Percentiles rank a stretch among this genome's conserved stretches.
Evolutionary conservation across 1,140 invertebrate species (phyloP).

Genomic region (Drosophila sp.): DNA sequence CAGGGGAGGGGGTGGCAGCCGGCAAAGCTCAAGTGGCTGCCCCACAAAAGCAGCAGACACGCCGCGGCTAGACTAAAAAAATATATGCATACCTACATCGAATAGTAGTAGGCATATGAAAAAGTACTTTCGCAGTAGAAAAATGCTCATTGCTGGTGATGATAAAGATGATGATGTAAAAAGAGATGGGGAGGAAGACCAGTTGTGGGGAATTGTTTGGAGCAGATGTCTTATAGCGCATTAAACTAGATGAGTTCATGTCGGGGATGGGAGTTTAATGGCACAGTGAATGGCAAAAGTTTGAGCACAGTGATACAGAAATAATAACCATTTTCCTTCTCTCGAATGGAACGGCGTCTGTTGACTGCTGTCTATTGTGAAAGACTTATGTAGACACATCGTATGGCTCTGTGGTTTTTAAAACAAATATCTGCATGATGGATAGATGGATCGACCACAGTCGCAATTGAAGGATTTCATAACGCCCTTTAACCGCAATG

Average conservation of each 20-base stretch:
- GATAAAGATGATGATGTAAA: not conserved
- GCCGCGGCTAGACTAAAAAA: slow-evolving; percentile 55
- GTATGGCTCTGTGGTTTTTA: too few species aligned
- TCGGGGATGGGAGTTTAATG: slow-evolving; percentile 36
- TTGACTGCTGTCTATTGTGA: too few species aligned
- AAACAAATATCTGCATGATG: too few species aligned
- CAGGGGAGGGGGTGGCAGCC: slow-evolving; percentile 12
- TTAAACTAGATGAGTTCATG: slow-evolving; percentile 53
- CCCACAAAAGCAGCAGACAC: slow-evolving; percentile 46
- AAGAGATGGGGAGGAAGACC: not conserved
- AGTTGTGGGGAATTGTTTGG: slow-evolving; percentile 12
- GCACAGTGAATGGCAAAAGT: slow-evolving; percentile 36
- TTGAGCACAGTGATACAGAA: not conserved
- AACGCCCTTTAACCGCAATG: too few species aligned
- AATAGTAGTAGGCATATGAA: slow-evolving; percentile 58
- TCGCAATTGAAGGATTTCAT: too few species aligned
- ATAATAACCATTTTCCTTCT: not conserved
- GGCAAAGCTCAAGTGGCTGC: slow-evolving; percentile 69
- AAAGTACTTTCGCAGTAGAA: slow-evolving; percentile 56
- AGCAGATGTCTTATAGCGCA: slow-evolving; percentile 64
- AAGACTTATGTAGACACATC: too few species aligned
- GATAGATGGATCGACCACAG: too few species aligned
- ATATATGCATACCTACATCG: slow-evolving; percentile 26
- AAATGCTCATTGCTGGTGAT: slow-evolving; percentile 18
- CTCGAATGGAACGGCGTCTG: too few species aligned